Evolutionary conservation across 2,888 invertebrate species (phyloP), one percentile per base, ranked within the genome.

Genomic region (Drosophila cognata): DNA sequence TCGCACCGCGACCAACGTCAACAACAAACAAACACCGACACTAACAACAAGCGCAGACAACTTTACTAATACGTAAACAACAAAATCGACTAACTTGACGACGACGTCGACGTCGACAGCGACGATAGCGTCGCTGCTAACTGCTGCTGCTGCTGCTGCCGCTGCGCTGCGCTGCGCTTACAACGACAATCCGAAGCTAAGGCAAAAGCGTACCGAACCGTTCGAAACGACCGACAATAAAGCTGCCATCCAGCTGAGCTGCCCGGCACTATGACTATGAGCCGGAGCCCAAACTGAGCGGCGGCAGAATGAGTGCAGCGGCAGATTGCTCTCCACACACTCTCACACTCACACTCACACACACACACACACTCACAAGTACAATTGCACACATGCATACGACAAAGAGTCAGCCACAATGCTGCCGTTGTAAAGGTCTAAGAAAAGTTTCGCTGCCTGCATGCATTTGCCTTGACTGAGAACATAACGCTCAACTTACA

Each of bases 161-260:
- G 63, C 62, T 43, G 43, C 43, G 59, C 60, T 78, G 71, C 61
- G 51, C 61, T 80, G 68, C 74, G 67, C 70, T 85, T 89, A 85
- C 88, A 77, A 70, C 78, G 70, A 80, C 72, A 75, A 84, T 87
- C 88, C 88, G 88, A 84, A 87, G 84, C 84, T 84, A 66, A 79
- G 81, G 77, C 80, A 84, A 88, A 81, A 82, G 85, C 85, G 82
- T 82, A 82, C 90, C 85, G 85, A 86, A 86, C 85, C 90, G 85
- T 86, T 89, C 85, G 85, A 89, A 86, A 89, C 90, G 90, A 86
- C 81, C 90, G 85, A 86, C 85, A 89, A 89, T 86, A 89, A 86
- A 86, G 85, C 90, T 88, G 84, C 84, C 90, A 88, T 84, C 84
- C 89, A 86, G 89, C 89, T 81, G 84, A 86, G 84, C 81, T 85